A percentile compares a stretch with the other conserved stretches of the same genome.
Evolutionary conservation across 2,888 invertebrate genomes (phyloP).

Genomic region (Diogma glabrata): DNA sequence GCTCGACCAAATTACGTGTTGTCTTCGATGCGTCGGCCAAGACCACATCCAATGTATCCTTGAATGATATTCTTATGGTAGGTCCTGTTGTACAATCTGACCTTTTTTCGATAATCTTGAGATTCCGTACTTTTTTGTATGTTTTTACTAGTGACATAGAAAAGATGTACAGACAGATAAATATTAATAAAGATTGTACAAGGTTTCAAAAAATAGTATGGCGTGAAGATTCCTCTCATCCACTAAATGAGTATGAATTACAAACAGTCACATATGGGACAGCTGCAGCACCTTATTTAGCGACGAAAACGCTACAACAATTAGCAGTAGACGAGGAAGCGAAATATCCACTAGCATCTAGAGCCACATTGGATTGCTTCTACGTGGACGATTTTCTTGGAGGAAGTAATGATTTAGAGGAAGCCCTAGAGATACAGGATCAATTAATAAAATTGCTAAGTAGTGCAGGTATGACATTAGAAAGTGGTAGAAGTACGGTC

Average conservation of each 20-base stretch:
- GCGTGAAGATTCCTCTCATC: not conserved
- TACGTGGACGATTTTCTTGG: too few species aligned
- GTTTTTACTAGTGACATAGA: slow-evolving; percentile 15
- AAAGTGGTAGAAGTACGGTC: too few species aligned
- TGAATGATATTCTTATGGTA: slow-evolving; percentile 14
- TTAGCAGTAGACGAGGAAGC: slow-evolving; percentile 15
- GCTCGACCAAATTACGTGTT: slow-evolving; percentile 7
- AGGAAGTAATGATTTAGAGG: too few species aligned
- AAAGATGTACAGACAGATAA: slow-evolving; percentile 16
- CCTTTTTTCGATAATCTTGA: slow-evolving; percentile 15
- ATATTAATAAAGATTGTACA: slow-evolving; percentile 5
- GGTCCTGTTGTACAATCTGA: slow-evolving; percentile 16
- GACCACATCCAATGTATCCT: slow-evolving; percentile 5
- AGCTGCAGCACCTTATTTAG: slow-evolving; percentile 12
- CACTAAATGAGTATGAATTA: slow-evolving; percentile 12
- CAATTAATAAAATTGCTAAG: too few species aligned
- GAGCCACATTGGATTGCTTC: too few species aligned
- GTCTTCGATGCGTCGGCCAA: slow-evolving; percentile 13
- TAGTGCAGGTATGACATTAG: not conserved
- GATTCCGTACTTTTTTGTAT: slow-evolving; percentile 6
- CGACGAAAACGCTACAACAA: slow-evolving; percentile 12
- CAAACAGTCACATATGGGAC: slow-evolving; percentile 13
- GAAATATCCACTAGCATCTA: slow-evolving; percentile 13
- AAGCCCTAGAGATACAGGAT: too few species aligned
- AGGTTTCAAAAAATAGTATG: slow-evolving; percentile 15